Evolutionary conservation across 2,888 invertebrate species (phyloP).

Genomic region (Hirudinaria manillensis): DNA sequence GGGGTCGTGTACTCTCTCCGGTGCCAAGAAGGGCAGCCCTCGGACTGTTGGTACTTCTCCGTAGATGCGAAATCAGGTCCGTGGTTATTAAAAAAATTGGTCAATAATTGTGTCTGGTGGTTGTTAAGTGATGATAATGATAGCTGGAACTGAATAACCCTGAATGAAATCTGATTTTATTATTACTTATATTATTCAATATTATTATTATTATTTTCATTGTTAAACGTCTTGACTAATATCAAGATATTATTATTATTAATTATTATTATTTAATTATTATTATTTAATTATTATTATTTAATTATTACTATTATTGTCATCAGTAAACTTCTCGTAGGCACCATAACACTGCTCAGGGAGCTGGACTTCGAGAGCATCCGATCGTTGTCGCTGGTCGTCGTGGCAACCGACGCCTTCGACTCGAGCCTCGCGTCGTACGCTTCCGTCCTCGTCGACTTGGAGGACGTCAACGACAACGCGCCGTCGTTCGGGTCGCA

Average conservation of each 20-base stretch:
- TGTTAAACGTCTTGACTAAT: not conserved
- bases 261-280: no score
- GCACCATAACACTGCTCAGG: not conserved
- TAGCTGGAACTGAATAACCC: not conserved
- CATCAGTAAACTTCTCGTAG: not conserved
- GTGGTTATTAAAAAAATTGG: not conserved
- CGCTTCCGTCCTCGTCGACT: not conserved
- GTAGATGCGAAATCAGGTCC: not conserved
- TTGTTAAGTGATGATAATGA: no score
- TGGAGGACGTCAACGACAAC: not conserved
- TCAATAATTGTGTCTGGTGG: no score
- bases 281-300: no score
- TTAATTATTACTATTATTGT: not conserved
- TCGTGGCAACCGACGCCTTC: not conserved
- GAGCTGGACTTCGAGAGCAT: not conserved
- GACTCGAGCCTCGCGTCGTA: not conserved
- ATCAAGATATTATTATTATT: no score
- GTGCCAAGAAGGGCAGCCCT: not conserved
- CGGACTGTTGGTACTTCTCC: slow-evolving; percentile 4
- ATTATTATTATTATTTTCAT: not conserved
- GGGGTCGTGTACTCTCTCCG: not conserved
- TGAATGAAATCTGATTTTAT: not conserved
- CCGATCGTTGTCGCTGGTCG: not conserved
- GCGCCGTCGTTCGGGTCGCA: not conserved
- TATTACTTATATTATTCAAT: no score